Evolutionary conservation across 2,113 vertebrate species (phyloP).

Genomic region (Rana temporaria): DNA sequence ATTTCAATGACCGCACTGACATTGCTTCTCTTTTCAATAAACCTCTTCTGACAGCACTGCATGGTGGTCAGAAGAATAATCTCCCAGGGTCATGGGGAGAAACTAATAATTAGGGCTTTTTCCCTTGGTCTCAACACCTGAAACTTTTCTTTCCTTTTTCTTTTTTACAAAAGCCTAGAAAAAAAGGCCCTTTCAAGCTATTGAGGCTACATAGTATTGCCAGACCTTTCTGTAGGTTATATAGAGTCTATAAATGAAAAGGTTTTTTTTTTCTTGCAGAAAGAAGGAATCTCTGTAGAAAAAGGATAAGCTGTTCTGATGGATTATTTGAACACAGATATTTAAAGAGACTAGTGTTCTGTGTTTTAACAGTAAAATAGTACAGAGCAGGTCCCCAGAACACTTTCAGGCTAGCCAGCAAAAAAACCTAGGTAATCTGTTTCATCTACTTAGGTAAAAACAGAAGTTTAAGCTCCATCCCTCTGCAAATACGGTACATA

Average conservation of each 20-base stretch:
- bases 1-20: conserved; percentile 16
- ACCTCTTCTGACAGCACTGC: conserved; percentile 23
- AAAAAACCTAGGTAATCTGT: no score
- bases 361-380: neutral
- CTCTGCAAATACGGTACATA: no score
- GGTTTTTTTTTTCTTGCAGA: neutral
- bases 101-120: conserved; percentile 40
- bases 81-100: conserved; percentile 27
- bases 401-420: no score
- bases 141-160: conserved; percentile 8
- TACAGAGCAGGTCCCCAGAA: neutral
- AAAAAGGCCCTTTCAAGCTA: neutral
- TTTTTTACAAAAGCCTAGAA: neutral
- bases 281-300: neutral
- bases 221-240: conserved; percentile 26
- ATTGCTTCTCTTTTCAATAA: conserved; percentile 8
- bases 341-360: conserved; percentile 16
- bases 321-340: conserved; percentile 10
- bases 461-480: no score
- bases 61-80: conserved; percentile 22
- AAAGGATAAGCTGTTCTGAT: neutral
- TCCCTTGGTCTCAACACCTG: neutral
- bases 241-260: conserved; percentile 27
- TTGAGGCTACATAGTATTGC: neutral
- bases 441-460: no score